Base-by-base conservation (phyloP, 2,888 invertebrate species). In the Tortrix viridana region DNA sequence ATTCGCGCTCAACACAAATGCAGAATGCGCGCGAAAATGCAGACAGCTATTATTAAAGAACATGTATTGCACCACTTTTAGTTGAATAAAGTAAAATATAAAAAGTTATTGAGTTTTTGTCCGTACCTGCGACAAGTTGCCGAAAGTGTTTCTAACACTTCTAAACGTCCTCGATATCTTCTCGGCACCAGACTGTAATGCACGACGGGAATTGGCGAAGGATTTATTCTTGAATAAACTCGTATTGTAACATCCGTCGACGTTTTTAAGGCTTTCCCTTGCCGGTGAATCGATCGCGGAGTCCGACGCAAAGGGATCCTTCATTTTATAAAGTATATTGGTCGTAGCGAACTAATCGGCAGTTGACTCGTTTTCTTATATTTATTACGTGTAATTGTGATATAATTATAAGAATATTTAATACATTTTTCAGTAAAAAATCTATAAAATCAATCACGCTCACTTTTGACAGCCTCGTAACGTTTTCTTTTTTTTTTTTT, bases 91-190 rank as follows among this genome's bases (percentile, higher is more conserved):
- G 12, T 9, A 18, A 49, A 7, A 57, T n/a, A 14, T 49, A 44
- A 49, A 22, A 37, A 6, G 37, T 20, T 58, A 67, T 43, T 55
- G 23, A 38, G 50, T 47, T 57, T 56, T 50, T 9, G 37, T 53
- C 32, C 57, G 58, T 75, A 95, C 95, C 93, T 95, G 95, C 50
- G 95, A 94, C 67, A 95, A 86, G 64, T 94, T 94, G 14, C 95
- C 95, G 67, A 95, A 93, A 18, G 94, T 94, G 62, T 94, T 94
- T 71, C 94, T 88, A 20, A 95, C 94, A 67, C 92, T 94, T 65
- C 94, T 94, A 71, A 95, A 93, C 0, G 95, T 95, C 79, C 92
- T 94, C 1, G 94, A 93, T 66, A 95, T 92, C 79, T 94, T 95
- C 68, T 95, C 95, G 12, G 95, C 95, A 32, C 95, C 94, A 50